Conservation (phyloP, 2,113 vertebrate genomes). For the Lepisosteus osseus region DNA sequence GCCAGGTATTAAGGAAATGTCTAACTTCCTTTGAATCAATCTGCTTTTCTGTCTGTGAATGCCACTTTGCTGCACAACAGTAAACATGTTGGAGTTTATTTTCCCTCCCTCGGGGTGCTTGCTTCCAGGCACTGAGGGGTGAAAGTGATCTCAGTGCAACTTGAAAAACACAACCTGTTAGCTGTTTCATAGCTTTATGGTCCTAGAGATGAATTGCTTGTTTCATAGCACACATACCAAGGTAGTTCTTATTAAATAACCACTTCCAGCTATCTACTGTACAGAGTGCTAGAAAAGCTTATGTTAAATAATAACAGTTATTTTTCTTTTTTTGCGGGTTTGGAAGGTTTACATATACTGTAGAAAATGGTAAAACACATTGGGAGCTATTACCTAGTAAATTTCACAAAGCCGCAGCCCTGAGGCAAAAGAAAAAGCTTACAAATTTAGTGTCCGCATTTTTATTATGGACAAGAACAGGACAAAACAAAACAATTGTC, state of each 20-base stretch:
- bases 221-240: background rate
- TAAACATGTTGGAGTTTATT: slow-evolving; percentile 16
- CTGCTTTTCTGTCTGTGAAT: slow-evolving; percentile 26
- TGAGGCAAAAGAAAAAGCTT: too few relatives aligned
- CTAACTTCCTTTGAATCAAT: slow-evolving; percentile 41
- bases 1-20: slow-evolving; percentile 43
- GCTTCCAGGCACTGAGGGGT: background rate
- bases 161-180: background rate
- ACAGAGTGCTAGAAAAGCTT: too few relatives aligned
- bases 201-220: background rate
- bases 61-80: slow-evolving; percentile 21
- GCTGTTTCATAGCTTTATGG: background rate
- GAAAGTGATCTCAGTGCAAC: background rate
- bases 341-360: too few relatives aligned
- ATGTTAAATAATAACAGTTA: too few relatives aligned
- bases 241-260: background rate
- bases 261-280: too few relatives aligned
- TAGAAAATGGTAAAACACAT: too few relatives aligned
- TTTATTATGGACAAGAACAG: too few relatives aligned
- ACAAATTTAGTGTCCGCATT: too few relatives aligned
- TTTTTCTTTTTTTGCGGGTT: too few relatives aligned
- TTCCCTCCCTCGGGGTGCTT: background rate
- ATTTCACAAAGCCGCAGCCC: too few relatives aligned
- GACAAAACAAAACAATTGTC: too few relatives aligned
- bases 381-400: too few relatives aligned